A percentile compares a stretch with the other conserved stretches of the same genome.
Evolutionary conservation across 1,140 invertebrate genomes (phyloP).

Genomic region (Tachypleus tridentatus): DNA sequence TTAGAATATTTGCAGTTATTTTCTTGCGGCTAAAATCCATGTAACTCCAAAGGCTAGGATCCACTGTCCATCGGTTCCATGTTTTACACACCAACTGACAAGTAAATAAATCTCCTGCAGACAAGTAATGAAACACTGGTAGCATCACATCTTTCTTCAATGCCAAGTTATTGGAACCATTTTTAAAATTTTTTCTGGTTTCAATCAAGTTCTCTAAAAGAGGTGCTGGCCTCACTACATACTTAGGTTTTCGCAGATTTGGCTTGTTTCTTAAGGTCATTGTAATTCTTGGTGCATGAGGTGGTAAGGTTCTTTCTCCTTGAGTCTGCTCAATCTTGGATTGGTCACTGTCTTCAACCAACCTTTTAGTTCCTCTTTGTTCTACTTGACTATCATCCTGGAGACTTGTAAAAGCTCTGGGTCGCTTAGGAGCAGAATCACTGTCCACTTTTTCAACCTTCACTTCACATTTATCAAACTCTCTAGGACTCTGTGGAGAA

Average conservation of each 20-base stretch:
- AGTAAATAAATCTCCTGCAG: conserved; percentile 53
- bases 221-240: conserved; percentile 47
- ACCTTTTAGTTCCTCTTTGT: too few species aligned
- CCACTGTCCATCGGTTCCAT: conserved; percentile 69
- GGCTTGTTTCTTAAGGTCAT: conserved; percentile 20
- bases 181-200: conserved; percentile 9
- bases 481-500: too few species aligned
- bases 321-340: too few species aligned
- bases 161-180: conserved; percentile 22
- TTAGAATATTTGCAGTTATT: conserved; percentile 57
- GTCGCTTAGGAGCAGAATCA: too few species aligned
- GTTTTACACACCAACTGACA: conserved; percentile 74
- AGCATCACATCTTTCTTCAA: conserved; percentile 45
- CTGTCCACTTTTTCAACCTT: too few species aligned
- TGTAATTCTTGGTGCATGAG: conserved; percentile 12
- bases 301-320: too few species aligned
- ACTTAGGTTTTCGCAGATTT: conserved; percentile 27
- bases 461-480: too few species aligned
- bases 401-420: too few species aligned
- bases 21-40: conserved; percentile 53
- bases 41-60: conserved; percentile 67
- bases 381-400: too few species aligned
- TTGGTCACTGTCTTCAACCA: too few species aligned
- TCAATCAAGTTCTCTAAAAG: conserved; percentile 26
- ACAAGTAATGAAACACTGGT: conserved; percentile 59